A percentile compares a stretch with the other conserved stretches of the same genome.
Evolutionary conservation across 1,140 invertebrate genomes (phyloP).

Genomic region (Pogonus chalceus): DNA sequence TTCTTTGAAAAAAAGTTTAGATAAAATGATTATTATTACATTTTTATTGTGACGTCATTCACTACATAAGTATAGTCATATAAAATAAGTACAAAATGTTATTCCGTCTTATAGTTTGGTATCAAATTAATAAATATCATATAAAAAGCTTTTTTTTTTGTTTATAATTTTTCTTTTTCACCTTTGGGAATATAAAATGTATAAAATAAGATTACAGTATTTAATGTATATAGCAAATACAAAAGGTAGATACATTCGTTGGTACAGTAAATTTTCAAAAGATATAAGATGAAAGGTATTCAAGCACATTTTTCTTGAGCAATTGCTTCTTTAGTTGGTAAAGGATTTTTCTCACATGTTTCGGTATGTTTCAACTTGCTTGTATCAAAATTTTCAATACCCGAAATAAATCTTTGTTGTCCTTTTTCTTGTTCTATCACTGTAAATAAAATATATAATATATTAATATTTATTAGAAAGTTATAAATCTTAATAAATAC

Average conservation of each 20-base stretch:
- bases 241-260: conserved; percentile 5
- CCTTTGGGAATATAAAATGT: conserved; percentile 8
- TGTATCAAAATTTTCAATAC: conserved; percentile 80
- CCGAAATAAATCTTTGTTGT: conserved; percentile 73
- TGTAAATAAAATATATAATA: too few relatives aligned
- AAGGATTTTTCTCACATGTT: conserved; percentile 80
- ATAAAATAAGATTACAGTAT: conserved; percentile 2
- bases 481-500: too few relatives aligned
- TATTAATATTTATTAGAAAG: too few relatives aligned
- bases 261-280: neutral
- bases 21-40: too few relatives aligned
- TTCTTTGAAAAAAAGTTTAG: too few relatives aligned
- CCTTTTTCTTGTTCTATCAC: conserved; percentile 80
- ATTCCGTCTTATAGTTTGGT: neutral
- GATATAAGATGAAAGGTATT: neutral
- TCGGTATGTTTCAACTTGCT: conserved; percentile 79
- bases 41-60: conserved; percentile 1
- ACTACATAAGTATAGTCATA: neutral
- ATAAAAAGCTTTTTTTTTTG: conserved; percentile 1
- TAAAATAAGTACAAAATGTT: conserved; percentile 4
- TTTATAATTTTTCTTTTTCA: too few relatives aligned
- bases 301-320: conserved; percentile 49
- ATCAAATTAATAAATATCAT: conserved; percentile 5
- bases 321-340: conserved; percentile 68
- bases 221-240: conserved; percentile 2